Percentiles rank a stretch among this genome's conserved stretches.
phyloP scores from a whole-genome alignment of 64 coral and sea anemone genomes.

The Montipora foliosa region DNA sequence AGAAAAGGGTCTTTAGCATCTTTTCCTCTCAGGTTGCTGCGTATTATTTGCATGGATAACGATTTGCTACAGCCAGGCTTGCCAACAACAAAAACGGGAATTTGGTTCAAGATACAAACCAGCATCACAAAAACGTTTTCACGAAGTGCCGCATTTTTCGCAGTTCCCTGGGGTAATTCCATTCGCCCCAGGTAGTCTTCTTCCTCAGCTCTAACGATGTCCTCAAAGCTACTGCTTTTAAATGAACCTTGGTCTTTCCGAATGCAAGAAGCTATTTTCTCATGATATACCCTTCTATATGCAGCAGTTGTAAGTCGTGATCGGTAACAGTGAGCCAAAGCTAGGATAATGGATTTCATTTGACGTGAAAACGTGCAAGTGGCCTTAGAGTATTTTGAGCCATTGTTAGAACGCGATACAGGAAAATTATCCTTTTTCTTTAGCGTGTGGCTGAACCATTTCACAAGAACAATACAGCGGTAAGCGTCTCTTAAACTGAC shows the following conservation, averaged over 20 bases:
- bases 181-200: conserved; percentile 78
- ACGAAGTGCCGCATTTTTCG: conserved; percentile 78
- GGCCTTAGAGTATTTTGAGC: too few relatives aligned
- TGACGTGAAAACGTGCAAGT: not conserved
- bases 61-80: conserved; percentile 87
- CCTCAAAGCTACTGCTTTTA: not conserved
- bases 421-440: not conserved
- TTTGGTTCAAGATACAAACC: conserved; percentile 76
- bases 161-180: conserved; percentile 75
- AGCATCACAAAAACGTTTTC: conserved; percentile 87
- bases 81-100: conserved; percentile 82
- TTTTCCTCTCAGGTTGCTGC: conserved; percentile 74
- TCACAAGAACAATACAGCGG: conserved; percentile 80
- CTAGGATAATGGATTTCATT: conserved; percentile 55
- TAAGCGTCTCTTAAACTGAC: conserved; percentile 92
- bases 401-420: not conserved
- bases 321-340: conserved; percentile 86
- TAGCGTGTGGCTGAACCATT: conserved; percentile 69
- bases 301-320: conserved; percentile 70
- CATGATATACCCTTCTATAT: conserved; percentile 33
- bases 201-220: conserved; percentile 63
- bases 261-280: conserved; percentile 49
- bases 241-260: not conserved
- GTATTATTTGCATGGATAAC: conserved; percentile 78
- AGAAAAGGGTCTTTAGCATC: conserved; percentile 73